A percentile compares a stretch with the other conserved stretches of the same genome.
Evolutionary conservation across 2,113 vertebrate genomes (phyloP).

Genomic region (Oriolus oriolus): DNA sequence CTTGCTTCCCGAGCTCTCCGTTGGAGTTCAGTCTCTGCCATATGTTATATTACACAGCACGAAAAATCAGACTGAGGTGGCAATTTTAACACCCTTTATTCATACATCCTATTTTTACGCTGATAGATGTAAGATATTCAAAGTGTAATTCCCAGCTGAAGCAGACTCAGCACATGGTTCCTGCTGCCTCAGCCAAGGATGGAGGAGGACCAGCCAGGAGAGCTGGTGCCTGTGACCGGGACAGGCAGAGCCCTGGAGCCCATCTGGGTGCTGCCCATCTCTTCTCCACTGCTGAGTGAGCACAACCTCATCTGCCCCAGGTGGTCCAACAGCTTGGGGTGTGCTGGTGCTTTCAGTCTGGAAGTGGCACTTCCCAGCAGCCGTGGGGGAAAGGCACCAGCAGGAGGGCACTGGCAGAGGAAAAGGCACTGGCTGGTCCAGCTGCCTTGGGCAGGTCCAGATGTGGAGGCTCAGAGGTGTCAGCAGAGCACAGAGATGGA

Average conservation of each 20-base stretch:
- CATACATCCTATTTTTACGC: constrained; percentile 63
- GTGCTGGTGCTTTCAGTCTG: not conserved
- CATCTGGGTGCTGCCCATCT: not conserved
- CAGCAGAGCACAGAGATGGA: not conserved
- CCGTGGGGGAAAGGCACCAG: accelerated
- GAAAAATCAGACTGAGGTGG: constrained; percentile 61
- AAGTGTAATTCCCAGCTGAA: constrained; percentile 52
- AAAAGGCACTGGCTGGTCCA: not conserved
- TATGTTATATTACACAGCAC: constrained; percentile 59
- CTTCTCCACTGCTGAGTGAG: not conserved
- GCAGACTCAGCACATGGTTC: constrained; percentile 50
- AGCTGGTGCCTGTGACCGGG: accelerated
- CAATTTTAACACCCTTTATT: constrained; percentile 68
- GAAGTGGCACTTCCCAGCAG: not conserved
- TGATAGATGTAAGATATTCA: constrained; percentile 58
- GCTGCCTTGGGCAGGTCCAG: not conserved
- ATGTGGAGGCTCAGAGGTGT: not conserved
- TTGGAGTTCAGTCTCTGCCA: constrained; percentile 38
- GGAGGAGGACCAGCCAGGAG: not conserved
- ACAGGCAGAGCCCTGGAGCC: not conserved
- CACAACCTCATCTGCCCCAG: not conserved
- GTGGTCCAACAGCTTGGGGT: not conserved
- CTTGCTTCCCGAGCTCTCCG: not conserved
- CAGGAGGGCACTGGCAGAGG: not conserved
- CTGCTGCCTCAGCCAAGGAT: constrained; percentile 32